phyloP scores from a whole-genome alignment of 2,797 vertebrate species.

The Centroberyx gerrardi region DNA sequence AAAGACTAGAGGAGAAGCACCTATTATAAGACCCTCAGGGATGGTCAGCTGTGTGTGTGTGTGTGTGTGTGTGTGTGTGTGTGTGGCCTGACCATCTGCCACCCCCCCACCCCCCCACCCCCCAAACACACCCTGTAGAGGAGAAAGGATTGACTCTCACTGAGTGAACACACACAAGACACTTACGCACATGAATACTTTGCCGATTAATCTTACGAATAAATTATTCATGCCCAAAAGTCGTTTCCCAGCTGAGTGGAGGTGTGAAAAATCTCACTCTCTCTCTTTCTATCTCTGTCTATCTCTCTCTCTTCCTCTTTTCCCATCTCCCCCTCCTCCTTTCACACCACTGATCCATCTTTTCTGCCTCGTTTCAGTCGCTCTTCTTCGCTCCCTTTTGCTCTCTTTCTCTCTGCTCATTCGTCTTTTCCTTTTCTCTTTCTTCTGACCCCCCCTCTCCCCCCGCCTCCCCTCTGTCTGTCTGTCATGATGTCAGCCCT shows the following conservation, averaged over 20 bases:
- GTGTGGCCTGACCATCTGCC: conserved; percentile 77
- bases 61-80: conserved; percentile 36
- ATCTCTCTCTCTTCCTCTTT: neutral
- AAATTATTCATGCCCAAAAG: conserved; percentile 44
- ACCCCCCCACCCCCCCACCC: conserved; percentile 35
- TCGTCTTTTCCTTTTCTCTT: conserved; percentile 56
- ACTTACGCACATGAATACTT: conserved; percentile 24
- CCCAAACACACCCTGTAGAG: neutral
- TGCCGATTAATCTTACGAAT: conserved; percentile 26
- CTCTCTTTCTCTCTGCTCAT: conserved; percentile 37
- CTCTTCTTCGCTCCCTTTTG: conserved; percentile 5
- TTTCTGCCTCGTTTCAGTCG: conserved; percentile 10
- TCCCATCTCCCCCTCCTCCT: neutral
- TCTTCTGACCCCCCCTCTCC: neutral
- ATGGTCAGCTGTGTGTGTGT: conserved; percentile 62
- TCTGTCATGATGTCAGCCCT: conserved; percentile 62
- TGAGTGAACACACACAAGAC: conserved; percentile 48
- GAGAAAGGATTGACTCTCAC: conserved; percentile 56
- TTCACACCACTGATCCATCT: neutral
- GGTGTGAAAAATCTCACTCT: conserved; percentile 25
- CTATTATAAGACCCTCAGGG: conserved; percentile 72
- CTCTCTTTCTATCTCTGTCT: neutral
- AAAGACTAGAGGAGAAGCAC: conserved; percentile 58
- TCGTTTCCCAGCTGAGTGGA: neutral
- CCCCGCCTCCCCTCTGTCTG: conserved; percentile 27